A percentile compares a stretch with the other conserved stretches of the same genome.
phyloP scores from a whole-genome alignment of 2,888 invertebrate species.

The Chymomyza fuscimana region DNA sequence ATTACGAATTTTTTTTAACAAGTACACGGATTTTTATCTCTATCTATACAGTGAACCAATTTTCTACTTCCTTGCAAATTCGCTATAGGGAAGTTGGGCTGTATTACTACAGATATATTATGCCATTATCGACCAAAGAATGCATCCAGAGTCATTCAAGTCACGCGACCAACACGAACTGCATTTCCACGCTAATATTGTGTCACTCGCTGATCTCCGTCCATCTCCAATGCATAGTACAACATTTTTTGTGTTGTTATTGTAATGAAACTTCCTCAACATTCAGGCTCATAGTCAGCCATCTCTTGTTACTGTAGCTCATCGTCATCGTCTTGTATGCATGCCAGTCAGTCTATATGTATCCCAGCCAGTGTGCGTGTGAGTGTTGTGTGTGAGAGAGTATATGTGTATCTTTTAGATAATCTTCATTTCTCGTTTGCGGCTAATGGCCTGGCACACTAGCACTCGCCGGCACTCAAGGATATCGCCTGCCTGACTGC shows the following conservation, averaged over 20 bases:
- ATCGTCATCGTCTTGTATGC: constrained; percentile 31
- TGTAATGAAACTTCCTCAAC: constrained; percentile 63
- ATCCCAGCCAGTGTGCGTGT: neutral
- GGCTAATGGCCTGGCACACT: constrained; percentile 69
- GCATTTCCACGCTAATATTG: neutral
- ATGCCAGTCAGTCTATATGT: constrained; percentile 5
- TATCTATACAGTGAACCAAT: too few relatives aligned
- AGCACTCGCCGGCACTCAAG: constrained; percentile 65
- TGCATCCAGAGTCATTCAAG: neutral
- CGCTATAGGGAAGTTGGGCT: too few relatives aligned
- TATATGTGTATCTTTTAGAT: constrained; percentile 65
- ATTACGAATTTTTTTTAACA: too few relatives aligned
- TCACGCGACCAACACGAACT: neutral
- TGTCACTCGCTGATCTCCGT: neutral
- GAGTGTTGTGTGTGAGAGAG: constrained; percentile 2
- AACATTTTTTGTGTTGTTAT: constrained; percentile 1
- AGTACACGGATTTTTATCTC: too few relatives aligned
- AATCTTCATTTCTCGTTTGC: constrained; percentile 73
- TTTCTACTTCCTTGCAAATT: too few relatives aligned
- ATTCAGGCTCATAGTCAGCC: neutral
- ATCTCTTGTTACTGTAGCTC: constrained; percentile 21
- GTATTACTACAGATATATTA: too few relatives aligned
- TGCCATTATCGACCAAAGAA: too few relatives aligned
- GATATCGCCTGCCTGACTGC: constrained; percentile 52
- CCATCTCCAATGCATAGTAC: neutral